Base-by-base conservation (phyloP, 2,113 vertebrate species). In the Dascyllus trimaculatus region DNA sequence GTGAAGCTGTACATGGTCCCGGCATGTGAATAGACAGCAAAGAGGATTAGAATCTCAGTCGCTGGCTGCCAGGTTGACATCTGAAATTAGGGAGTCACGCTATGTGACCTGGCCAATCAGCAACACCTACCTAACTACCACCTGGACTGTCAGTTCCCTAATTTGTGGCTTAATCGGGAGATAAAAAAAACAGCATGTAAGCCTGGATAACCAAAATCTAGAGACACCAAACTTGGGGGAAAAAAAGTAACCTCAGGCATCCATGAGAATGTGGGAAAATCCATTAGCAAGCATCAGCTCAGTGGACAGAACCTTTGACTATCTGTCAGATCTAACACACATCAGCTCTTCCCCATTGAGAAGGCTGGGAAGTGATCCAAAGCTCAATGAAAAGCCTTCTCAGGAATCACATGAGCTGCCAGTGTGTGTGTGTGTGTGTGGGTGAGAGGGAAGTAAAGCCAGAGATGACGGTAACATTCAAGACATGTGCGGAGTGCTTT, bases 331-430 rank as follows among this genome's bases (percentile, higher is more conserved):
- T 80, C 79, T 19, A 87, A 87, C 66, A n/a, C 68, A 78, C 26
- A 48, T 89, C 81, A 93, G 81, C 76, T 74, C 75, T 21, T 79
- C 65, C 80, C 71, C 53, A 80, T 65, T 78, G 69, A 84, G 78
- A 75, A 85, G 58, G 25, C 90, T 86, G 88, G 89, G 89, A 91
- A 89, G 68, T n/a, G 74, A 86, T 91, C 89, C 91, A 88, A 73
- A 57, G 81, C 85, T 88, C 81, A 90, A 85, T 87, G 87, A 92
- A 90, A 90, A 88, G 79, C 82, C 86, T 81, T 85, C 81, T 81
- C 64, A 75, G 69, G 73, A 72, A 87, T 89, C 86, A 88, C 79
- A 81, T 72, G 71, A 80, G 79, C 25, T 60, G 71, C 1, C 4
- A 48, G 60, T 10, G 60, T 5, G 61, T 57, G 57, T 24, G 63